Evolutionary conservation across 2,113 vertebrate species (phyloP).

Genomic region (Lampris incognitus): DNA sequence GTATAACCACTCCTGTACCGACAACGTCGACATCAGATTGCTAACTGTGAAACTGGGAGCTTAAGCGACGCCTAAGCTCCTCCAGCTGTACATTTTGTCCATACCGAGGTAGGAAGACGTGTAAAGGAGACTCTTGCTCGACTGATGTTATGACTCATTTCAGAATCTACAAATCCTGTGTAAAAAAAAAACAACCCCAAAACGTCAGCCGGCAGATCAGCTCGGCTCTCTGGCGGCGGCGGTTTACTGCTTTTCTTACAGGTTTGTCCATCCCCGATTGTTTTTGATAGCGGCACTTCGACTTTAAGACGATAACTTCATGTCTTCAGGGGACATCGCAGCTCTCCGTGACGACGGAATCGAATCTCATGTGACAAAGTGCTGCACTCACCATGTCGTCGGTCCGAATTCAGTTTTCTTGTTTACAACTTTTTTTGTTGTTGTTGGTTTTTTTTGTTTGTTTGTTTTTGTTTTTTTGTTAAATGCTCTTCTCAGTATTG

Average conservation of each 20-base stretch:
- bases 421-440: constrained; percentile 32
- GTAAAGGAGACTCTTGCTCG: constrained; percentile 54
- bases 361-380: constrained; percentile 30
- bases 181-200: constrained; percentile 26
- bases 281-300: constrained; percentile 52
- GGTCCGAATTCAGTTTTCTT: background rate
- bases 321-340: constrained; percentile 42
- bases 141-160: constrained; percentile 51
- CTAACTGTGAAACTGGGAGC: constrained; percentile 82
- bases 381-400: constrained; percentile 30
- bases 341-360: constrained; percentile 20
- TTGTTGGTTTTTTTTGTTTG: constrained; percentile 32
- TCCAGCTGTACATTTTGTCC: constrained; percentile 80
- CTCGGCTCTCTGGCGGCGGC: constrained; percentile 51
- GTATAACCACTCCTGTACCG: constrained; percentile 67
- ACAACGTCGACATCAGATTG: constrained; percentile 75
- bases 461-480: constrained; percentile 46
- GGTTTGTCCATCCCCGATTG: constrained; percentile 33
- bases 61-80: constrained; percentile 50
- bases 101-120: constrained; percentile 65
- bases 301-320: constrained; percentile 28
- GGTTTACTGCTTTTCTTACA: constrained; percentile 52
- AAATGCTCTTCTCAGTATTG: constrained; percentile 54
- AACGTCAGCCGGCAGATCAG: constrained; percentile 45
- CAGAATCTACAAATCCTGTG: constrained; percentile 46